Evolutionary conservation across 1,140 invertebrate genomes (phyloP).

Genomic region (Acromyrmex charruanus): DNA sequence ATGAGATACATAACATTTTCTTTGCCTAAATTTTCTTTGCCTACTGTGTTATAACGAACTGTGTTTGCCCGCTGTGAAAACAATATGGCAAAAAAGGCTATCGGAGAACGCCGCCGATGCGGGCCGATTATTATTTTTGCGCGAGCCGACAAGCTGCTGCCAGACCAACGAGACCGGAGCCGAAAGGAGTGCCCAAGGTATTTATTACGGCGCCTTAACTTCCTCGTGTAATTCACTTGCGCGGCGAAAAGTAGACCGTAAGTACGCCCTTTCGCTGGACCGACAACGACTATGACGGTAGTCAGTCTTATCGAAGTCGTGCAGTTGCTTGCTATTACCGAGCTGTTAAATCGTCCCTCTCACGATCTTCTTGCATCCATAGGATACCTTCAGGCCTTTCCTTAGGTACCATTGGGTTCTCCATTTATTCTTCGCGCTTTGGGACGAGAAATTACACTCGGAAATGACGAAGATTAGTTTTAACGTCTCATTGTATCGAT

Average conservation of each 20-base stretch:
- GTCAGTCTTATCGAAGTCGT: slow-evolving; percentile 44
- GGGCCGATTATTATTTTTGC: slow-evolving; percentile 52
- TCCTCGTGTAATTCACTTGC: slow-evolving; percentile 60
- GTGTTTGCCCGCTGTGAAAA: slow-evolving; percentile 15
- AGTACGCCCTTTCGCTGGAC: slow-evolving; percentile 44
- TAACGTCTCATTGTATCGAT: slow-evolving; percentile 32
- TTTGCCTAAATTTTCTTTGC: slow-evolving; percentile 7
- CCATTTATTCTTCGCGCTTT: not conserved
- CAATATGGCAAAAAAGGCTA: not conserved
- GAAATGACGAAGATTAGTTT: slow-evolving; percentile 46
- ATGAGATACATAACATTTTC: not conserved
- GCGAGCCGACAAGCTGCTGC: slow-evolving; percentile 13
- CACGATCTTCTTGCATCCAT: slow-evolving; percentile 34
- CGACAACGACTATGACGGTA: slow-evolving; percentile 33
- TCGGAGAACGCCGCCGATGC: slow-evolving; percentile 22
- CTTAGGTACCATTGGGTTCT: not conserved
- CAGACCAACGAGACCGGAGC: slow-evolving; percentile 23
- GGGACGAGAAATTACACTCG: slow-evolving; percentile 25
- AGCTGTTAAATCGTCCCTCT: slow-evolving; percentile 44
- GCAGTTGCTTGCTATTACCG: slow-evolving; percentile 48
- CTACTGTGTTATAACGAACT: not conserved
- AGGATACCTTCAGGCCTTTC: slow-evolving; percentile 13
- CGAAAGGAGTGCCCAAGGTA: slow-evolving; percentile 46
- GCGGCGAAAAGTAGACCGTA: slow-evolving; percentile 38
- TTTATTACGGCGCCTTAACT: slow-evolving; percentile 55